These are phyloP conservation scores for Galago senegalensis DNA, from an alignment of 2,797 vertebrate species.

Conservation along the genomic window DNA sequence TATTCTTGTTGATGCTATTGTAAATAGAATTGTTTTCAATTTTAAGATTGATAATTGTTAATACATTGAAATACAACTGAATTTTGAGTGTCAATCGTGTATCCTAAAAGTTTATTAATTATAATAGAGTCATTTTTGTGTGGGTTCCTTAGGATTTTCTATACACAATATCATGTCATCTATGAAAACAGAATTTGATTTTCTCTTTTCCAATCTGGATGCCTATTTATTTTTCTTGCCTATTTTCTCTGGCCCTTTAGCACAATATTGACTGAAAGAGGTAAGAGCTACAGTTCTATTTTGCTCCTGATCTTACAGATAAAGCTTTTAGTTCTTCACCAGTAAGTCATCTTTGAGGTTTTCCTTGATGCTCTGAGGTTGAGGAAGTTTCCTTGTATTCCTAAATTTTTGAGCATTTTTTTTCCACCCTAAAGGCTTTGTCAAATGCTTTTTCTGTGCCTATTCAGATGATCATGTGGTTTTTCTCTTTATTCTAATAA, in stretches of 20 bases:
- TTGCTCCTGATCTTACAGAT: background rate
- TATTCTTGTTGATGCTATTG: background rate
- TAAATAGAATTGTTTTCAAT: background rate
- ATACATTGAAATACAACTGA: background rate
- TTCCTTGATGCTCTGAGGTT: background rate
- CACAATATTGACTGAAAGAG: background rate
- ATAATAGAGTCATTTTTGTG: background rate
- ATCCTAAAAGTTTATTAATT: background rate
- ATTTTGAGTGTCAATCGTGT: background rate
- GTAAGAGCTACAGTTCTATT: too few species aligned
- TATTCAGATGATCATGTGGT: background rate
- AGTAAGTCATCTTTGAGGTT: background rate
- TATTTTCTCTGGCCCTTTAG: background rate
- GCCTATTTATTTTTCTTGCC: background rate
- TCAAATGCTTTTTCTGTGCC: background rate
- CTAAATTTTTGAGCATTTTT: background rate
- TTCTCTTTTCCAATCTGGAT: background rate
- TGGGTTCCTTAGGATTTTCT: background rate
- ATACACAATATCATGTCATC: background rate
- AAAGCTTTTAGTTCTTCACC: background rate
- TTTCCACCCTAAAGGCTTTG: background rate
- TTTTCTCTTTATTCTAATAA: background rate
- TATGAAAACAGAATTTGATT: background rate
- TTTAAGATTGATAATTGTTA: conserved; percentile 1
- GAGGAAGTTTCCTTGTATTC: background rate